Evolutionary conservation across 1,140 invertebrate species (phyloP), one percentile per base, ranked within the genome.

Genomic region (Trichoplusia ni): DNA sequence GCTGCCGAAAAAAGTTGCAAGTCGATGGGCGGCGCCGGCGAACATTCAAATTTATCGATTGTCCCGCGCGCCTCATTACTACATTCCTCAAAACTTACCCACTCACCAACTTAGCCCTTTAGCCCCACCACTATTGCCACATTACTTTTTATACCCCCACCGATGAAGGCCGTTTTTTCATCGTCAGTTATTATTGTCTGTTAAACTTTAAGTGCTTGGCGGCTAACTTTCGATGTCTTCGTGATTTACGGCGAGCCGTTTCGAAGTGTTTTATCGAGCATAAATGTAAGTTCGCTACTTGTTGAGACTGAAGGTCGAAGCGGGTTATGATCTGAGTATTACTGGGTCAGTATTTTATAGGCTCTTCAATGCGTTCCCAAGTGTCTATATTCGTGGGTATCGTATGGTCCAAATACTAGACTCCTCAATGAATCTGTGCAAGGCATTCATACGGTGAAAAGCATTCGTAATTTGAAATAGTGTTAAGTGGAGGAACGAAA

Each of bases 11-110:
- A 89, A 90, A 90, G 84, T 90, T 89, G 87, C 87, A 88, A 89
- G 86, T 86, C 80, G 83, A 69, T 77, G 77, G 70, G 76, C 80
- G 86, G 87, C 86, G 83, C 84, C 84, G 77, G 53, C 60, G 80
- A 89, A 90, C 87, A 90, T 90, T 90, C 87, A 90, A 90, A 90
- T 90, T 90, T 90, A 90, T 90, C 86, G 86, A 90, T 90, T 90
- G 84, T 87, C 82, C 82, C 77, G 69, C 73, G 67, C 70, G 79
- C 70, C 80, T 87, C 86, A 89, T 87, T 85, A 86, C 86, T 72
- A 71, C 82, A 88, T 87, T 81, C 81, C 84, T 90, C 84, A 85
- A 86, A 83, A 86, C 79, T 82, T 82, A 81, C 75, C 78, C 79
- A 74, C 79, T 79, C 79, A 79, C 79, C 73, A 80, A 86, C 83